Base-by-base conservation (phyloP, 2,888 invertebrate species). In the Ormyrus nitidulus region DNA sequence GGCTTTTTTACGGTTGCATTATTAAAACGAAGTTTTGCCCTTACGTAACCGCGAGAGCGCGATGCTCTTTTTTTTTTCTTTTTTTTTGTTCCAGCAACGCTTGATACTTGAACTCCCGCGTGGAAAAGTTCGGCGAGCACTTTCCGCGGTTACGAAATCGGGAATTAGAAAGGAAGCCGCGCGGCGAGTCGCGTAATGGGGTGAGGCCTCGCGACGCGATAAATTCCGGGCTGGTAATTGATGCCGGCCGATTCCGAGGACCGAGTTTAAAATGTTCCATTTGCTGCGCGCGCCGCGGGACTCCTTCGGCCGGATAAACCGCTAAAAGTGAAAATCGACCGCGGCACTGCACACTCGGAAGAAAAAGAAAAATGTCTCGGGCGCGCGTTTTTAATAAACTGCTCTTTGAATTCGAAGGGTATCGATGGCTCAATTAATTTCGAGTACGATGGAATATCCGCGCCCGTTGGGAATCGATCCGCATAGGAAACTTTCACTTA, bases 211-310 rank as follows among this genome's bases (percentile, higher is more conserved):
- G 70, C 48, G 48, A 56, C 71, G 68, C 54, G 78, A 78, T 74
- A 74, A 76, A 76, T 68, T 68, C 79, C 74, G 65, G 68, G 61
- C 49, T 65, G 78, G 80, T 84, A 85, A 87, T 86, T 85, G 85
- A 86, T 85, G 84, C 73, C 82, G 81, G 84, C 34, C 81, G 84
- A 85, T 85, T 85, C 84, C 80, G 76, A 82, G 81, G 80, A 56
- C 71, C 54, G 46, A 51, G 61, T 34, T 85, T 86, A 85, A 85
- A 34, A 85, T 85, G 85, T 84, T 85, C 85, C 85, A 85, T 86
- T 87, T 85, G 82, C 6, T 5, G 46, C 53, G 51, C 53, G 46
- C 86, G 76, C 85, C 84, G 75, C 83, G 83, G 86, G 78, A 61
- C 54, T 11, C 56, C 65, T 34, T n/a, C 61, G 84, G 5, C 56